phyloP scores from a whole-genome alignment of 2,888 invertebrate genomes.

The Schrankia costaestrigalis region DNA sequence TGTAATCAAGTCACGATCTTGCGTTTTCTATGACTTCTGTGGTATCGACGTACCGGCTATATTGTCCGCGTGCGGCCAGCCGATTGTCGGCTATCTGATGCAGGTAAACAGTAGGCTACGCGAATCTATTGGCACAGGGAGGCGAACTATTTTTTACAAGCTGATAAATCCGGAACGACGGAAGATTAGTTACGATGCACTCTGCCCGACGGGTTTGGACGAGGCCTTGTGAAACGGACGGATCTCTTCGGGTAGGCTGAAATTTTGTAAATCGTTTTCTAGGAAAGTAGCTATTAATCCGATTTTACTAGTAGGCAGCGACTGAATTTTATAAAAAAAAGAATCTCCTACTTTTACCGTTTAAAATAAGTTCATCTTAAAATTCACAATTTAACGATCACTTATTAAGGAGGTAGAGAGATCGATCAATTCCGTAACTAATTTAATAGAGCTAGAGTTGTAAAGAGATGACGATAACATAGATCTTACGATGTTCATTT shows the following conservation, averaged over 20 bases:
- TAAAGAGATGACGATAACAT: conserved; percentile 58
- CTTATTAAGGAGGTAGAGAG: conserved; percentile 48
- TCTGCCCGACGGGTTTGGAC: conserved; percentile 55
- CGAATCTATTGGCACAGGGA: conserved; percentile 75
- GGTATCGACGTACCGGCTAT: conserved; percentile 15
- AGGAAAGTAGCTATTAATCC: conserved; percentile 66
- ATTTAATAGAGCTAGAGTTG: conserved; percentile 59
- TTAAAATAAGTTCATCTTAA: conserved; percentile 65
- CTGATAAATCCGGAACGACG: conserved; percentile 29
- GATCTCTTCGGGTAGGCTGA: conserved; percentile 55
- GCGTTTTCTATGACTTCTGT: conserved; percentile 8
- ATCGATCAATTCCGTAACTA: conserved; percentile 53
- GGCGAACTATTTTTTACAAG: conserved; percentile 58
- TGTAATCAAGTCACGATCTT: not conserved
- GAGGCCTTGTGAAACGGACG: conserved; percentile 43
- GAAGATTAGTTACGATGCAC: conserved; percentile 53
- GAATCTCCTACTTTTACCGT: conserved; percentile 67
- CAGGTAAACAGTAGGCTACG: conserved; percentile 67
- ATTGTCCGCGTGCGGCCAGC: conserved; percentile 16
- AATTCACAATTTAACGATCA: conserved; percentile 57
- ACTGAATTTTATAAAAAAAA: conserved; percentile 75
- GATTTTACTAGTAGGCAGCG: conserved; percentile 74
- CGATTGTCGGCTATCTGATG: conserved; percentile 30
- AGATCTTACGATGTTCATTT: conserved; percentile 59
- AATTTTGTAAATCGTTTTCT: conserved; percentile 73